Evolutionary conservation across 2,113 vertebrate genomes (phyloP), one percentile per base, ranked within the genome.

Genomic region (Lasiurus cinereus): DNA sequence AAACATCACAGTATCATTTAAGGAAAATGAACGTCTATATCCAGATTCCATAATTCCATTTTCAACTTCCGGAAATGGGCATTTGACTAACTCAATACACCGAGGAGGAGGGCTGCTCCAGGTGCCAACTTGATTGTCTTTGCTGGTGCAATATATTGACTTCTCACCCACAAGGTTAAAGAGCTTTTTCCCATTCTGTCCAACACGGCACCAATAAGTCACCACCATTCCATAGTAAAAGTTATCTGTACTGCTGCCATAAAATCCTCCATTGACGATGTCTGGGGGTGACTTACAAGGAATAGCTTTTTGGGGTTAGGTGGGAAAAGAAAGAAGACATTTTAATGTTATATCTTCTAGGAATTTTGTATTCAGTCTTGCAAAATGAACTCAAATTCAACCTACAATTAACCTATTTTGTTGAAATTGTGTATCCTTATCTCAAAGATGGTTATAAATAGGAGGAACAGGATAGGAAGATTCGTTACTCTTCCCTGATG

Each of bases 91-190:
- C 93, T 90, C 7, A 92, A 97, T 96, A 0, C 97, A 98, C 0
- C 1, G 59, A 0, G 97, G 97, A 0, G 94, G 94, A 16, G 95
- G 91, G 8, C 88, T 59, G 29, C 97, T 98, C 98, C 98, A 98
- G 22, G 91, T 90, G 13, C 98, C 98, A 27, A 91, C 96, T 3
- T 0, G 0, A 36, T 97, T 97, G 0, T 98, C 98, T 4, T 1
- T 50, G 64, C 94, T 98, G 93, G 97, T 98, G 64, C 98, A 98
- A 93, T 97, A 36, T 87, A 98, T 93, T 92, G 96, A 97, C 52
- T 87, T 43, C 46, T 98, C 67, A 62, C 97, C 98, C 0, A 96
- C 76, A 4, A 98, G 97, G 0, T 97, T 96, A 70, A 95, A 92
- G 21, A 88, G 93, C 72, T 96, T 95, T 83, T 87, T 36, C 72